Base-by-base conservation (phyloP, 2,888 invertebrate species). In the Conchocele bisecta region DNA sequence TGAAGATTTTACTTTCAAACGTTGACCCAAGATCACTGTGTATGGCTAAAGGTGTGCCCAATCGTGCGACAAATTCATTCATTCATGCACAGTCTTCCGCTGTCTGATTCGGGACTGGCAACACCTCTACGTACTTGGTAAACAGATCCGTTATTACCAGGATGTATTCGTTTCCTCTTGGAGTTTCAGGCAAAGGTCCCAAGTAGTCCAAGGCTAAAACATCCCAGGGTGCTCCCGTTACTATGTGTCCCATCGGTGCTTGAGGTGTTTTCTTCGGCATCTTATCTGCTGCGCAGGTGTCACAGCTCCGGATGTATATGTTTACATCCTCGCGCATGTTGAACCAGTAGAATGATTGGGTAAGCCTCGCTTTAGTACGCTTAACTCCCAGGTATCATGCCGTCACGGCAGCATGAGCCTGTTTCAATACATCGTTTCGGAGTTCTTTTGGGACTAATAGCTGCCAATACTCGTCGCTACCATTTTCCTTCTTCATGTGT, bases 181-280 rank as follows among this genome's bases (percentile, higher is more conserved):
- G 31, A n/a, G 60, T 74, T 9, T 35, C 20, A 51, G 70, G 70
- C 5, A 77, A 61, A 9, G 71, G 71, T 6, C 70, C 75, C 4
- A 60, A n/a, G 33, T 72, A 63, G 17, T 75, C 67, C 3, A 50
- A 29, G 6, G 69, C 65, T 7, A 73, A 2, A 1, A 41, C 20
- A 42, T 73, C 68, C 46, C 71, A 29, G 17, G 74, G 65, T 13
- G 44, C 15, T 94, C 95, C 86, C 97, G 98, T 92, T 95, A 97
- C 24, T 95, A 95, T 88, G 97, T 98, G 4, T 11, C 65, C 50
- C 39, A 60, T n/a, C n/a, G 57, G 61, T 26, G 70, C 66, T 28
- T n/a, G 42, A 1, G 59, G 46, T 37, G 41, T 26, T 22, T 57
- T 60, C 15, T 20, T 2, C 9, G 63, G 57, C 6, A 22, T 39